Evolutionary conservation across 2,888 invertebrate species (phyloP), one percentile per base, ranked within the genome.

Genomic region (Pollenia griseotomentosa): DNA sequence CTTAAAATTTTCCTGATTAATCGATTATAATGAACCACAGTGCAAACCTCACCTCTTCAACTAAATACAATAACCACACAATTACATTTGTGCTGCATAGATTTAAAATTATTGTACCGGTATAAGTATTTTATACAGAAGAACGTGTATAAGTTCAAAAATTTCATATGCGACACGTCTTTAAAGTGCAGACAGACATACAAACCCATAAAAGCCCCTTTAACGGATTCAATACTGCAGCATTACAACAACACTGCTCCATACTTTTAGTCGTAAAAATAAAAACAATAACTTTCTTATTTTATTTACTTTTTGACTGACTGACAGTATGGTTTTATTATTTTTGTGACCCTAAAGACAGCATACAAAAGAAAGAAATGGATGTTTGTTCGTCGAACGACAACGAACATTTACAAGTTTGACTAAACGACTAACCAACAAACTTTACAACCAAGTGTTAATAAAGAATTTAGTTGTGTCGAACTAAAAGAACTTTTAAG

Each of bases 281-380:
- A 71, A 44, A 55, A 70, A 44, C 48, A 59, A 74, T 66, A 77
- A 77, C 65, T 74, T 70, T 83, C 51, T 71, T 86, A 75, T 71
- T 44, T 86, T 80, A 75, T 86, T 75, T 79, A 57, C 33, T 33
- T 75, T 86, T 78, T 71, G 75, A 80, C 80, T 83, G 68, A 73
- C 53, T 65, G 63, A 82, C 85, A 85, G 73, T 81, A 65, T 75
- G 75, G 65, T 80, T 79, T 86, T 78, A 63, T 83, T 86, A 68
- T 63, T 77, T 82, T 82, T 68, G 66, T 73, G 78, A 78, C 73
- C 85, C 77, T 55, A 71, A 61, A 48, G 51, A 42, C 33, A 53
- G 46, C n/a, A 9, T 48, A 10, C 65, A 48, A 19, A 73, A 55
- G 40, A 33, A 42, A 77, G 19, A 55, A 68, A 68, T 77, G 14